These are phyloP conservation scores for Oxyteleia sp. DNA, from an alignment of 2,888 invertebrate genomes.

Conservation along the genomic window DNA sequence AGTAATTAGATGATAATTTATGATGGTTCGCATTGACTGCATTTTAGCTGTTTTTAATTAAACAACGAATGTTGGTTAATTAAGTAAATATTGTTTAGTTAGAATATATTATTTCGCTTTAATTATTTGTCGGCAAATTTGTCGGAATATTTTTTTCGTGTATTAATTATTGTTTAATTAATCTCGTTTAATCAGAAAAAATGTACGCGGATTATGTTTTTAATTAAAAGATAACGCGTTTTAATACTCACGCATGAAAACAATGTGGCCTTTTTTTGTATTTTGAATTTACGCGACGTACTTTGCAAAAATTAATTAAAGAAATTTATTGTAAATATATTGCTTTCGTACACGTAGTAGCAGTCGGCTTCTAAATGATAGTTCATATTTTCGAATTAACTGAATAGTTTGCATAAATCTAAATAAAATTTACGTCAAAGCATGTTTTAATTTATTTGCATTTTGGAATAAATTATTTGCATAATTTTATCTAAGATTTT, in stretches of 20 bases:
- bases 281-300: slow-evolving; percentile 6
- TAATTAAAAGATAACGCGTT: slow-evolving; percentile 50
- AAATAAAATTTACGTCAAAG: slow-evolving; percentile 42
- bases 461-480: slow-evolving; percentile 45
- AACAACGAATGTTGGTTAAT: slow-evolving; percentile 28
- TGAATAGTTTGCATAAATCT: slow-evolving; percentile 49
- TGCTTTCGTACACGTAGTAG: slow-evolving; percentile 11
- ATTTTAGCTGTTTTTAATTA: slow-evolving; percentile 28
- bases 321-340: slow-evolving; percentile 33
- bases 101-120: slow-evolving; percentile 11
- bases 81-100: slow-evolving; percentile 13
- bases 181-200: slow-evolving; percentile 44
- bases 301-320: slow-evolving; percentile 41
- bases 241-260: slow-evolving; percentile 25
- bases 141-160: slow-evolving; percentile 11
- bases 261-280: slow-evolving; percentile 6
- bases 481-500: no score
- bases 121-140: slow-evolving; percentile 44
- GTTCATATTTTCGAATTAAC: slow-evolving; percentile 48
- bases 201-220: slow-evolving; percentile 39
- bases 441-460: slow-evolving; percentile 29
- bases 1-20: slow-evolving; percentile 25
- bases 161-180: no score
- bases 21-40: neutral
- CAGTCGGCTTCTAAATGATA: slow-evolving; percentile 21